Evolutionary conservation across 2,797 vertebrate genomes (phyloP), one percentile per base, ranked within the genome.

Genomic region (Novumbra hubbsi): DNA sequence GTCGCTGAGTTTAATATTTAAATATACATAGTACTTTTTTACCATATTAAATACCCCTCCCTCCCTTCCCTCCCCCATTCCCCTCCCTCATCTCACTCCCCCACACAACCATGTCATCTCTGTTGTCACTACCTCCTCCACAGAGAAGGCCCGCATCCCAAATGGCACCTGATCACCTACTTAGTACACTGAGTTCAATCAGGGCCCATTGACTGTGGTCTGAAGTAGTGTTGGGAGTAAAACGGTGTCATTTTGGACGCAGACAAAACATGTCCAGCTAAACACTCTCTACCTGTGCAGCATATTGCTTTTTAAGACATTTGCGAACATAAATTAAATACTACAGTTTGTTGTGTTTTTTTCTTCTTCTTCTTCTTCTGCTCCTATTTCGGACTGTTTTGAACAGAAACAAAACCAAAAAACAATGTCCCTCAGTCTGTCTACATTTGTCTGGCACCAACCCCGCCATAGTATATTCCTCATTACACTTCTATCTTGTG

Each of bases 281-380:
- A 65, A 90, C 86, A 90, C 73, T 73, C 90, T 88, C 88, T 89
- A 91, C 84, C 84, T 88, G 92, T 93, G 91, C 91, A 93, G 90
- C 90, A 92, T 92, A 93, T 93, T 93, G 91, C 92, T 93, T 88
- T 80, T 92, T 92, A 93, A 94, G 92, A 93, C 92, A 92, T 93
- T 90, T 93, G 89, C 89, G 82, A 92, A 90, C 85, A 91, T 91
- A 92, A 92, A 91, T 90, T 90, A 88, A 91, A 93, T 85, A 91
- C 90, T 92, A 93, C 90, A 79, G 68, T 78, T 86, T 76, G 76
- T 30, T 68, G 73, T 71, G 68, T 85, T 72, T 55, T 30, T 32
- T 21, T 65, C 72, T 71, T 70, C 34, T 21, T 65, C 72, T 71
- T 70, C 34, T 66, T 82, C 83, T 84, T 83, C 84, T 85, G 76